Percentiles rank a stretch among this genome's conserved stretches.
These are phyloP conservation scores for Platycnemis pennipes DNA, from an alignment of 2,888 invertebrate genomes.

Conservation along the genomic window DNA sequence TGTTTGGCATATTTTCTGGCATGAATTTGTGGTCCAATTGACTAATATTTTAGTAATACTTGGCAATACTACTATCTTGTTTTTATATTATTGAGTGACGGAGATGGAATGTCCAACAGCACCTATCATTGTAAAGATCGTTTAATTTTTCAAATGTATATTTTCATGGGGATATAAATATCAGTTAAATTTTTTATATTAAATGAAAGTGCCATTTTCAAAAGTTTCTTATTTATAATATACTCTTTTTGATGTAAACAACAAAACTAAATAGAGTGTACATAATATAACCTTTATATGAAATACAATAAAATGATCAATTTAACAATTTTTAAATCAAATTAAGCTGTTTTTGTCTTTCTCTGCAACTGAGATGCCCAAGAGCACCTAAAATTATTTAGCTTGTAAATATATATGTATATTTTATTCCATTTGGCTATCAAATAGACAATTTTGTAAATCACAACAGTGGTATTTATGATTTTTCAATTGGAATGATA, in stretches of 20 bases:
- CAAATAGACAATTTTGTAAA: background rate
- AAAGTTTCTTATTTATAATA: slow-evolving; percentile 63
- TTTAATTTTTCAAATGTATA: slow-evolving; percentile 68
- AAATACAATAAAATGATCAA: slow-evolving; percentile 34
- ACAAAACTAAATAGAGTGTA: slow-evolving; percentile 49
- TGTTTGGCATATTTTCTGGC: slow-evolving; percentile 60
- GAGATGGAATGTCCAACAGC: slow-evolving; percentile 56
- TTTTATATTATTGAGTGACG: slow-evolving; percentile 30
- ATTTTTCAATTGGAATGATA: background rate
- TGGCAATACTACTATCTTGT: slow-evolving; percentile 64
- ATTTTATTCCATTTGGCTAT: background rate
- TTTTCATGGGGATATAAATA: slow-evolving; percentile 66
- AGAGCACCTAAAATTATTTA: background rate
- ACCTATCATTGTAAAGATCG: slow-evolving; percentile 61
- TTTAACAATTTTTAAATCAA: slow-evolving; percentile 34
- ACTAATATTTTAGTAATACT: slow-evolving; percentile 58
- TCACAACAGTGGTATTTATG: background rate
- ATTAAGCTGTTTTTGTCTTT: background rate
- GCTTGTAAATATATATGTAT: background rate
- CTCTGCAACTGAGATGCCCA: background rate
- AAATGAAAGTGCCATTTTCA: slow-evolving; percentile 63
- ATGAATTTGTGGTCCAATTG: slow-evolving; percentile 59
- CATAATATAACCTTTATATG: slow-evolving; percentile 58
- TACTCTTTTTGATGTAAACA: background rate
- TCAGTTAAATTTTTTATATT: slow-evolving; percentile 65